Conservation (phyloP, 2,888 invertebrate species). For the Lymantria dispar region DNA sequence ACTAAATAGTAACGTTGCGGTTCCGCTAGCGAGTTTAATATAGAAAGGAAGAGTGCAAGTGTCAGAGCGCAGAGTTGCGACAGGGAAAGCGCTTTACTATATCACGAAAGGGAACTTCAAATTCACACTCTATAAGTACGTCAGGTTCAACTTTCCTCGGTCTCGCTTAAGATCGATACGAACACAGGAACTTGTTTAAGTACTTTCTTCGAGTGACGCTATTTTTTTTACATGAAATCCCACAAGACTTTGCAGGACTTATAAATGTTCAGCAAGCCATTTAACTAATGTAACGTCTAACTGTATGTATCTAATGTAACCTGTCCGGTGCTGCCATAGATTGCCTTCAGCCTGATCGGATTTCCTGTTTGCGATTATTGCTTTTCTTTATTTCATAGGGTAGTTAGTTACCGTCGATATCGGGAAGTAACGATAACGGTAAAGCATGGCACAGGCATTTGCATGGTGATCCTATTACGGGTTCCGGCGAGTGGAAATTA, state of each 20-base stretch:
- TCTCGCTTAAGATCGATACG: slow-evolving; percentile 57
- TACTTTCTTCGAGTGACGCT: slow-evolving; percentile 64
- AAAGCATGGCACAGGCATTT: slow-evolving; percentile 62
- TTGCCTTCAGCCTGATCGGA: slow-evolving; percentile 63
- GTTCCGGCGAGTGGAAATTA: slow-evolving; percentile 70
- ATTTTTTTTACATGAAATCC: slow-evolving; percentile 45
- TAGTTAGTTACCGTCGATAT: slow-evolving; percentile 67
- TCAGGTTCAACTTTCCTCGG: slow-evolving; percentile 58
- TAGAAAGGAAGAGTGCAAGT: slow-evolving; percentile 80
- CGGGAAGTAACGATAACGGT: slow-evolving; percentile 70
- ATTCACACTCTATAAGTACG: slow-evolving; percentile 52
- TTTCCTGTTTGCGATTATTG: slow-evolving; percentile 72
- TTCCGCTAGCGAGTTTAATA: slow-evolving; percentile 48
- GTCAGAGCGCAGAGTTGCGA: slow-evolving; percentile 68
- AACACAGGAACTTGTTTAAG: slow-evolving; percentile 57
- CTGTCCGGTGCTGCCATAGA: slow-evolving; percentile 31
- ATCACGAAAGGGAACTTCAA: slow-evolving; percentile 76
- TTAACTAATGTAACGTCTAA: slow-evolving; percentile 46
- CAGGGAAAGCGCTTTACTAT: slow-evolving; percentile 72
- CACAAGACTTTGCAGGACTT: slow-evolving; percentile 12
- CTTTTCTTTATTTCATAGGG: slow-evolving; percentile 73
- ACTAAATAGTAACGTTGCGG: slow-evolving; percentile 18
- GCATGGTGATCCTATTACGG: slow-evolving; percentile 74
- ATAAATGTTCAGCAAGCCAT: slow-evolving; percentile 33
- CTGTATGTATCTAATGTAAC: slow-evolving; percentile 43